phyloP scores from a whole-genome alignment of 2,888 invertebrate genomes.

The Cordilura impudica region DNA sequence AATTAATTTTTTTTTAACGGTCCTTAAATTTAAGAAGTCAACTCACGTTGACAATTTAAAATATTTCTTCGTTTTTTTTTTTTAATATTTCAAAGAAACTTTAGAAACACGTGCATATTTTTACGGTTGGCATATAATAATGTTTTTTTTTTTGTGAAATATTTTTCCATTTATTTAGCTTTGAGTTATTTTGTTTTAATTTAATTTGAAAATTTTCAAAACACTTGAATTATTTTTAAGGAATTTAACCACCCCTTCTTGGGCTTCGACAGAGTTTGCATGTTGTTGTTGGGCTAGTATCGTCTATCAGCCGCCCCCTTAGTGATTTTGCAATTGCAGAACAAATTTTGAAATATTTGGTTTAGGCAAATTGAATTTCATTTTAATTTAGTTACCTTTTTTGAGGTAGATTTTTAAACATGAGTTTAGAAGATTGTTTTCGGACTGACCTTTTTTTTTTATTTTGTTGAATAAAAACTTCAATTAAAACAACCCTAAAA shows the following conservation, averaged over 20 bases:
- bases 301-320: too few relatives aligned
- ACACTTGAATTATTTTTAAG: slow-evolving; percentile 8
- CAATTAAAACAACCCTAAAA: neutral
- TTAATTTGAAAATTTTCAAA: slow-evolving; percentile 34
- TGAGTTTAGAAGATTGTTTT: neutral
- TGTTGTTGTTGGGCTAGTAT: neutral
- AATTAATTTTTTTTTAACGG: neutral
- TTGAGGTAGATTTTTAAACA: neutral
- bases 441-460: neutral
- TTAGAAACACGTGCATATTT: neutral
- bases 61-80: neutral
- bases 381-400: neutral
- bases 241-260: slow-evolving; percentile 10
- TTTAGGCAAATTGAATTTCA: neutral
- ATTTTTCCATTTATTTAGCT: slow-evolving; percentile 33
- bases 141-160: slow-evolving; percentile 4
- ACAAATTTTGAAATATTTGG: neutral
- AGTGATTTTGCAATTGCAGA: neutral
- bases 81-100: neutral
- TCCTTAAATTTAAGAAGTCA: neutral
- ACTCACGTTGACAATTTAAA: neutral
- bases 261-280: neutral
- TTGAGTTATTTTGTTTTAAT: slow-evolving; percentile 50
- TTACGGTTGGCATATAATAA: neutral
- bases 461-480: too few relatives aligned